Base-by-base conservation (phyloP, 1,140 invertebrate species). In the Drosophila hydei region DNA sequence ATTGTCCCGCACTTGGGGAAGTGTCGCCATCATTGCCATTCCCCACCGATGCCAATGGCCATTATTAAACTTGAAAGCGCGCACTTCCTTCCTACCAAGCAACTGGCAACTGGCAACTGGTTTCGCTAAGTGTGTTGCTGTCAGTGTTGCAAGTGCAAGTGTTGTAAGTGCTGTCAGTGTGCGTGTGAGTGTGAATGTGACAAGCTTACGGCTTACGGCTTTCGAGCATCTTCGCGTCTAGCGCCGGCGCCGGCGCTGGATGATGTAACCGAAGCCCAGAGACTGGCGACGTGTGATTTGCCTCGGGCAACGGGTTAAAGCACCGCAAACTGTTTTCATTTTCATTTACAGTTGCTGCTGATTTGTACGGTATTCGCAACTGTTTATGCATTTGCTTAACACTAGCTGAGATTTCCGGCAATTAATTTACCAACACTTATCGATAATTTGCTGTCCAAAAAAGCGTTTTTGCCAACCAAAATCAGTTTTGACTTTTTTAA, bases 221-320 rank as follows among this genome's bases (percentile, higher is more conserved):
- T 83, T 83, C 65, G 79, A 79, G 79, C 77, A 83, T 83, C 74
- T 69, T 81, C 60, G 56, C 75, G 72, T 78, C 73, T 79, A 70
- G 55, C 62, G 61, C 56, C 21, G 45, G 55, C 62, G 61, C 56
- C 21, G 45, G 55, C 63, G 18, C 0, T 19, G 38, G 43, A 51
- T 84, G 79, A 84, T 76, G 79, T 84, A 84, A 83, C 70, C 69
- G 8, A 33, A 45, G 61, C 50, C 36, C 23, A 61, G 63, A 78
- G 50, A 51, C 60, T 52, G 6, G 30, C 47, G n/a, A n/a, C n/a
- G n/a, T n/a, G n/a, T 8, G 27, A 30, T 8, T 30, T 30, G 67
- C 33, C 38, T 40, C 54, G 55, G 77, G 40, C 64, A 61, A 72
- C 77, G 60, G 62, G 77, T 80, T 80, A 48, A 76, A 21, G 38